phyloP scores from a whole-genome alignment of 2,888 invertebrate species.

The Drosophila peninsularis region DNA sequence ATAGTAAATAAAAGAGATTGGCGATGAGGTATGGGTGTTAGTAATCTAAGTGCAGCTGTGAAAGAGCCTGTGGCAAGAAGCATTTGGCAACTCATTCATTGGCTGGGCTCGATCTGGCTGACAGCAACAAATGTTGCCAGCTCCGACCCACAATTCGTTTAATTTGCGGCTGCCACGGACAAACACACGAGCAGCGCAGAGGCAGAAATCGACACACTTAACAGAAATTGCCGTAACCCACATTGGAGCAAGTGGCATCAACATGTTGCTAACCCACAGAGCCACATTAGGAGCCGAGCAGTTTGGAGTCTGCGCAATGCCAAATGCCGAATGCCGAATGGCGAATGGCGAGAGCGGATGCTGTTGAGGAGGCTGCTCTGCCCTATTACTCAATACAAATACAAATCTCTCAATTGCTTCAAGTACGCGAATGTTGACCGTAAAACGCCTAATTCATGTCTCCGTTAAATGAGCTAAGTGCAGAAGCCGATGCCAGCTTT shows the following conservation, averaged over 20 bases:
- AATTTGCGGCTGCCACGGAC: slow-evolving; percentile 66
- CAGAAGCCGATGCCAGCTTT: slow-evolving; percentile 46
- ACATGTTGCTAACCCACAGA: slow-evolving; percentile 78
- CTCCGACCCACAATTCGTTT: slow-evolving; percentile 71
- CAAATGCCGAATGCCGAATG: neutral
- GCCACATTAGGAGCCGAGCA: slow-evolving; percentile 31
- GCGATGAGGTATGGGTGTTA: too few species aligned
- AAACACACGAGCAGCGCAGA: slow-evolving; percentile 1
- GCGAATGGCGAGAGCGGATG: slow-evolving; percentile 8
- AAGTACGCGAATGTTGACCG: slow-evolving; percentile 54
- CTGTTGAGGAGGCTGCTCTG: slow-evolving; percentile 7
- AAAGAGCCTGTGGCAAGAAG: slow-evolving; percentile 44
- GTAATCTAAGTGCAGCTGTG: too few species aligned
- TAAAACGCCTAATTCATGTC: slow-evolving; percentile 79
- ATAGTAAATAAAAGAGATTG: too few species aligned
- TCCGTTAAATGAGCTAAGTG: slow-evolving; percentile 52
- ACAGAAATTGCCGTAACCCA: slow-evolving; percentile 67
- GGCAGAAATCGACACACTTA: slow-evolving; percentile 59
- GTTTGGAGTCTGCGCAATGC: slow-evolving; percentile 52
- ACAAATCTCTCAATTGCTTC: slow-evolving; percentile 50
- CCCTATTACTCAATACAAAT: slow-evolving; percentile 62
- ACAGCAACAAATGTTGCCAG: slow-evolving; percentile 77
- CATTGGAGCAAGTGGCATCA: slow-evolving; percentile 51
- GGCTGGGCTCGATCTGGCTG: slow-evolving; percentile 20
- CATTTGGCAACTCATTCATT: slow-evolving; percentile 57